Evolutionary conservation across 2,888 invertebrate species (phyloP).

Genomic region (Synergus gifuensis): DNA sequence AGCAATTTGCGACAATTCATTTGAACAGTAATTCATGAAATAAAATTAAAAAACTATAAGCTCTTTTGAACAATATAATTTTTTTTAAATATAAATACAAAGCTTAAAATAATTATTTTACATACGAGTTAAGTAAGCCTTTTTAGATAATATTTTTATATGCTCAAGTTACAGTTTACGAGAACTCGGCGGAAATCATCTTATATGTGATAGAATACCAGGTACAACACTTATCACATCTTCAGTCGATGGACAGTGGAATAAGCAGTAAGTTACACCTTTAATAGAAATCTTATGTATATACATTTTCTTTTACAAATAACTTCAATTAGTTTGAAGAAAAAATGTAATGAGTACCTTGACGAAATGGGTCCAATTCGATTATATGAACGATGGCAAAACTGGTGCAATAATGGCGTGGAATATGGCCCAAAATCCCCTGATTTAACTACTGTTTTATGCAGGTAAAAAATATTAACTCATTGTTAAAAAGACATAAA

Average conservation of each 20-base stretch:
- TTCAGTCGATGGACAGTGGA: constrained; percentile 67
- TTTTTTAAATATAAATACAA: not conserved
- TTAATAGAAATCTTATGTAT: not conserved
- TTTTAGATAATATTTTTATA: not conserved
- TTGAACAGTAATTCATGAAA: constrained; percentile 62
- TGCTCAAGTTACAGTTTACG: constrained; percentile 66
- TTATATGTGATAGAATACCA: constrained; percentile 64
- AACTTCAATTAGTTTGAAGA: constrained; percentile 59
- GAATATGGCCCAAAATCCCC: constrained; percentile 41
- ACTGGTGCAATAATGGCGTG: constrained; percentile 42
- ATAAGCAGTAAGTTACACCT: constrained; percentile 57
- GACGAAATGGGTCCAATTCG: constrained; percentile 59
- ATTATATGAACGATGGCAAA: constrained; percentile 67
- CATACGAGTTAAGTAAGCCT: too few relatives aligned
- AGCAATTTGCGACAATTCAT: constrained; percentile 66
- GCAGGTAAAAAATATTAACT: constrained; percentile 53
- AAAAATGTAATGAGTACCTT: constrained; percentile 66
- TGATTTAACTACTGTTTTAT: constrained; percentile 62
- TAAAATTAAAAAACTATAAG: not conserved
- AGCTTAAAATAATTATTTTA: too few relatives aligned
- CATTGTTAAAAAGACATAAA: too few relatives aligned
- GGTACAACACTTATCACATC: constrained; percentile 64
- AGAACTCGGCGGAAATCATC: constrained; percentile 64
- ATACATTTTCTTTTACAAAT: not conserved
- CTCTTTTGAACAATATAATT: not conserved